A percentile compares a stretch with the other conserved stretches of the same genome.
Conservation (phyloP, 2,888 invertebrate genomes). For the Galeopsomyia nigrocyanea region DNA sequence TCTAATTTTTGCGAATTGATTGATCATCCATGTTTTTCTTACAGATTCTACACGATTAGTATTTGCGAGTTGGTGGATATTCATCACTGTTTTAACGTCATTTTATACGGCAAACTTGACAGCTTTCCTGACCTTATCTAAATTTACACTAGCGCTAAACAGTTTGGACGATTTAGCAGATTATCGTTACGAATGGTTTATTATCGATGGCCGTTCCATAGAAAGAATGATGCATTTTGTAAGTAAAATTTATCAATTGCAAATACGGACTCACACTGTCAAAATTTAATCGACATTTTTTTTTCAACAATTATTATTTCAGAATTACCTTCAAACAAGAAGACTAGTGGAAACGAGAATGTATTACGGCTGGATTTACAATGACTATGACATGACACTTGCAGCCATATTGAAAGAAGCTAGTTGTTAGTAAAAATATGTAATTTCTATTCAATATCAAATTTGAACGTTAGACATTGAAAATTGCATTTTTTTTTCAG, state of each 20-base stretch:
- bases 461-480: constrained; percentile 1
- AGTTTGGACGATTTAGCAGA: constrained; percentile 76
- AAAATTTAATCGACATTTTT: no score
- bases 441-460: neutral
- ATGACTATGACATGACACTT: constrained; percentile 34
- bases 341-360: constrained; percentile 4
- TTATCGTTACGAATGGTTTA: constrained; percentile 80
- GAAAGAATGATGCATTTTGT: constrained; percentile 76
- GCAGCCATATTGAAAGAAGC: constrained; percentile 12
- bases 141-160: constrained; percentile 85
- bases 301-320: neutral
- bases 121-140: constrained; percentile 87
- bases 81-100: constrained; percentile 87
- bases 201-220: constrained; percentile 78
- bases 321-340: neutral
- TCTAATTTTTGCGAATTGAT: neutral
- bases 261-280: no score
- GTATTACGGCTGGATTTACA: constrained; percentile 21
- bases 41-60: constrained; percentile 85
- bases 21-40: constrained; percentile 52
- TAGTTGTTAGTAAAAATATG: constrained; percentile 17
- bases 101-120: constrained; percentile 94
- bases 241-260: constrained; percentile 42
- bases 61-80: constrained; percentile 94
- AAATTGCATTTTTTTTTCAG: constrained; percentile 14